A percentile compares a stretch with the other conserved stretches of the same genome.
Conservation (phyloP, 2,888 invertebrate species). For the Morpho achilles region DNA sequence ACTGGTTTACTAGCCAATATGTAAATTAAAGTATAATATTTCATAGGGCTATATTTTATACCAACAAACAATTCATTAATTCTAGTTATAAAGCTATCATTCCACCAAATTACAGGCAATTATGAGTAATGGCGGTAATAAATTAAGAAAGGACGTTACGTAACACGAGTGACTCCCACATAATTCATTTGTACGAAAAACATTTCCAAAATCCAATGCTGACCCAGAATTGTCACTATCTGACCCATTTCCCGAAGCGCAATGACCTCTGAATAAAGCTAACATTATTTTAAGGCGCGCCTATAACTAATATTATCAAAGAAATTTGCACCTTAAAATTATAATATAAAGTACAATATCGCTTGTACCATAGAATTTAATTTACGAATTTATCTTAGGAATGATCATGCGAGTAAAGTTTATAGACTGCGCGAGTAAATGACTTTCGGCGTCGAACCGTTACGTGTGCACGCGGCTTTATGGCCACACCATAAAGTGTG, state of each 20-base stretch:
- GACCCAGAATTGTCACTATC: conserved; percentile 62
- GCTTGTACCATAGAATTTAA: conserved; percentile 48
- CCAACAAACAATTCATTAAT: conserved; percentile 10
- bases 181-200: conserved; percentile 58
- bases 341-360: conserved; percentile 38
- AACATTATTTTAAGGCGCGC: conserved; percentile 66
- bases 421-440: conserved; percentile 64
- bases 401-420: conserved; percentile 72
- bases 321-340: conserved; percentile 36
- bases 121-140: conserved; percentile 20
- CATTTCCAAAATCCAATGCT: conserved; percentile 46
- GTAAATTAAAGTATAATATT: conserved; percentile 5
- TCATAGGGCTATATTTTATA: conserved; percentile 3
- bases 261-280: conserved; percentile 33
- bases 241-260: conserved; percentile 57
- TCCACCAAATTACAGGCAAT: conserved; percentile 20
- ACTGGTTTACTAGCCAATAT: too few species aligned
- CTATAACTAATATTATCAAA: conserved; percentile 38
- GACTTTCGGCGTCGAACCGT: conserved; percentile 44
- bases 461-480: conserved; percentile 18
- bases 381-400: conserved; percentile 74
- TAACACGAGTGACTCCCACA: conserved; percentile 32
- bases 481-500: conserved; percentile 34
- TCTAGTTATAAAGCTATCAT: conserved; percentile 17
- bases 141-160: conserved; percentile 21